Conservation (phyloP, 2,797 vertebrate species). For the Neoniphon sammara region DNA sequence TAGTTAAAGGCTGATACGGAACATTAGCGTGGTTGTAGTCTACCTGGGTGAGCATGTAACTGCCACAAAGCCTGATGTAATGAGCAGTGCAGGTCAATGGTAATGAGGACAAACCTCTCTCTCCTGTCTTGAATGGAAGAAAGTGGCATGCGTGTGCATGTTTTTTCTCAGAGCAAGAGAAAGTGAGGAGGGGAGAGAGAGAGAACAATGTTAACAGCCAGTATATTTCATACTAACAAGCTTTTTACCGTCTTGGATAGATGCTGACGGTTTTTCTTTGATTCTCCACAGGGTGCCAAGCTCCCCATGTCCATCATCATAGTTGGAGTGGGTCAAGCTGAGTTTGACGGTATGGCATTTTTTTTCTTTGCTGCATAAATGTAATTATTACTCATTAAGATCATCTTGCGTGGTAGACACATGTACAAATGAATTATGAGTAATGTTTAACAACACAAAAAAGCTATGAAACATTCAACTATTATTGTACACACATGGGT, state of each 20-base stretch:
- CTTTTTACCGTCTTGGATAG: neutral
- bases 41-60: conserved; percentile 24
- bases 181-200: neutral
- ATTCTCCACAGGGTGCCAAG: conserved; percentile 88
- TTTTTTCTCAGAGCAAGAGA: neutral
- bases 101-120: conserved; percentile 14
- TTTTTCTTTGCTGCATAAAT: neutral
- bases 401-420: neutral
- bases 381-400: neutral
- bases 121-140: neutral
- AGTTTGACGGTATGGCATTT: conserved; percentile 90
- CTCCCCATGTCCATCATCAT: conserved; percentile 99
- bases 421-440: neutral
- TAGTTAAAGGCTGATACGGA: conserved; percentile 35
- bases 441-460: neutral
- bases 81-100: conserved; percentile 30
- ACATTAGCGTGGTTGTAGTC: conserved; percentile 46
- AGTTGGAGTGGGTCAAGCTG: conserved; percentile 94
- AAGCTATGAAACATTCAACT: neutral
- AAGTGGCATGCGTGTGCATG: neutral
- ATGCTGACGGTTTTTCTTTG: conserved; percentile 5
- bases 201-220: conserved; percentile 1
- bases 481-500: neutral
- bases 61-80: conserved; percentile 29
- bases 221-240: neutral